These are phyloP conservation scores for Asobara japonica DNA, from an alignment of 1,140 invertebrate species.

Conservation along the genomic window DNA sequence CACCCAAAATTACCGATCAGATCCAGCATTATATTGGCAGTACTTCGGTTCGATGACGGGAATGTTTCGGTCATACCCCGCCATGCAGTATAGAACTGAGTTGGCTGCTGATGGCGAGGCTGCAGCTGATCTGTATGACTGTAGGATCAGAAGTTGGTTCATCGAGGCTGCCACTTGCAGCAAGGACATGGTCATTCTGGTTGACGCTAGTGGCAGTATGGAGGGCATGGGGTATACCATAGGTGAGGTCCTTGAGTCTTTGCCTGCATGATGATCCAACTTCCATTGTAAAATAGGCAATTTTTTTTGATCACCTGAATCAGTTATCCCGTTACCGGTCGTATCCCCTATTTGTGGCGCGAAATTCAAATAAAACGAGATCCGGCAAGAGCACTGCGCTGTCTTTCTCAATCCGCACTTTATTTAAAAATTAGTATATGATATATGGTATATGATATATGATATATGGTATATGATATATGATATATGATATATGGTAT, in stretches of 20 bases:
- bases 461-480: too few species aligned
- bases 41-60: slow-evolving; percentile 94
- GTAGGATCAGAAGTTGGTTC: slow-evolving; percentile 90
- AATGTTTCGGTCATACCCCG: slow-evolving; percentile 91
- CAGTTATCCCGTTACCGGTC: too few species aligned
- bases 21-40: slow-evolving; percentile 93
- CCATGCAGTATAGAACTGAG: slow-evolving; percentile 65
- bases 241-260: slow-evolving; percentile 62
- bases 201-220: slow-evolving; percentile 99
- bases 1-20: slow-evolving; percentile 83
- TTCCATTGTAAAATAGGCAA: not conserved
- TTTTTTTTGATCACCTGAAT: slow-evolving; percentile 18
- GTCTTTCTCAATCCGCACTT: too few species aligned
- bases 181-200: slow-evolving; percentile 95
- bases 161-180: slow-evolving; percentile 97
- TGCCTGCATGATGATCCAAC: not conserved
- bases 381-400: too few species aligned
- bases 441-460: too few species aligned
- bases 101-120: slow-evolving; percentile 57
- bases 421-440: too few species aligned
- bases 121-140: slow-evolving; percentile 80
- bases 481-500: too few species aligned
- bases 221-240: slow-evolving; percentile 84
- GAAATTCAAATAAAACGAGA: too few species aligned
- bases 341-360: too few species aligned